Percentiles rank a stretch among this genome's conserved stretches.
These are phyloP conservation scores for Hypolimnas misippus DNA, from an alignment of 2,888 invertebrate species.

Conservation along the genomic window DNA sequence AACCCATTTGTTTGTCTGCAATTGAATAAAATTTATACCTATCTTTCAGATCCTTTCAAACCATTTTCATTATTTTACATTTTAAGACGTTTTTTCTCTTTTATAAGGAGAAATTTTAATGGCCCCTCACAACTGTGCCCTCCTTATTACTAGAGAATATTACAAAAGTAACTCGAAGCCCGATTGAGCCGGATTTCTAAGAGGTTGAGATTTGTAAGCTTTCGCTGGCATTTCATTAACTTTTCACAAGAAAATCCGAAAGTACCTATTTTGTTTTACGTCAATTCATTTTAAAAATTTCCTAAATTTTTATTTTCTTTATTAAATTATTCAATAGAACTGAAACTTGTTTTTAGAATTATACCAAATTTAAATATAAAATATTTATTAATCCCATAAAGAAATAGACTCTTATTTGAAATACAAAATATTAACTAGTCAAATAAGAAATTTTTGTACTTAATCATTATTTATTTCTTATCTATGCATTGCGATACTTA, in stretches of 20 bases:
- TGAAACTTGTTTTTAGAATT: too few relatives aligned
- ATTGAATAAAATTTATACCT: constrained; percentile 43
- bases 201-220: constrained; percentile 38
- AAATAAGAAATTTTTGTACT: too few relatives aligned
- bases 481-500: too few relatives aligned
- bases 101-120: constrained; percentile 28
- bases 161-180: constrained; percentile 39
- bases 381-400: too few relatives aligned
- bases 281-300: constrained; percentile 12
- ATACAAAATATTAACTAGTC: too few relatives aligned
- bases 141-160: constrained; percentile 32
- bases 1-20: constrained; percentile 9
- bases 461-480: too few relatives aligned
- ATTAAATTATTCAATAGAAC: background rate
- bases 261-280: constrained; percentile 27
- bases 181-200: constrained; percentile 38
- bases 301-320: constrained; percentile 3
- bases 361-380: too few relatives aligned
- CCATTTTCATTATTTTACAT: constrained; percentile 40
- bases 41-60: constrained; percentile 38
- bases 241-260: constrained; percentile 31
- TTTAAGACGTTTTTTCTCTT: constrained; percentile 31
- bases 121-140: constrained; percentile 25
- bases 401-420: too few relatives aligned
- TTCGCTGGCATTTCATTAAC: constrained; percentile 38